phyloP scores from a whole-genome alignment of 2,797 vertebrate genomes.

The Diplodus puntazzo region DNA sequence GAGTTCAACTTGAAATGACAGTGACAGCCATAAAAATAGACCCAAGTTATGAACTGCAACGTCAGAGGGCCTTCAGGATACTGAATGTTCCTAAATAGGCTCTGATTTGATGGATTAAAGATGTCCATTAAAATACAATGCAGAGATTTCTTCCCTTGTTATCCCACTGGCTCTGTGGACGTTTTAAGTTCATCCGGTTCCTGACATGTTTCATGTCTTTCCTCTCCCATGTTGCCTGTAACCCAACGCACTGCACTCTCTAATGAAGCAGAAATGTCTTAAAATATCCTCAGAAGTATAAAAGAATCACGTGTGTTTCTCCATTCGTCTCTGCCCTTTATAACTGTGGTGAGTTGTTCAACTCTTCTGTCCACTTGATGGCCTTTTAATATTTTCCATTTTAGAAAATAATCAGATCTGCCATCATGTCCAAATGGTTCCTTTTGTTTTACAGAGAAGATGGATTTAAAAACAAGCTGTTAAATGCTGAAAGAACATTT shows the following conservation, averaged over 20 bases:
- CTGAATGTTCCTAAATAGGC: not conserved
- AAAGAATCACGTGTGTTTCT: constrained; percentile 25
- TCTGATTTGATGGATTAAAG: constrained; percentile 20
- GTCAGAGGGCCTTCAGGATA: not conserved
- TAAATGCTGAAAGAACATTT: constrained; percentile 37
- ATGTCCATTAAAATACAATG: constrained; percentile 4
- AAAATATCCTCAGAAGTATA: constrained; percentile 19
- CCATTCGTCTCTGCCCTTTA: constrained; percentile 27
- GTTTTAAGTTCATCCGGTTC: constrained; percentile 14
- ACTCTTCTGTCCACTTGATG: constrained; percentile 33
- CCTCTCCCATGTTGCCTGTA: constrained; percentile 9
- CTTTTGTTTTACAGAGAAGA: constrained; percentile 48
- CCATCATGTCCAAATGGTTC: constrained; percentile 42
- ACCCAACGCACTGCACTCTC: not conserved
- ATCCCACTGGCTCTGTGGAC: not conserved
- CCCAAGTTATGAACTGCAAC: not conserved
- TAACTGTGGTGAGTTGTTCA: constrained; percentile 33
- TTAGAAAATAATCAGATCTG: constrained; percentile 40
- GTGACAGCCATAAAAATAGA: not conserved
- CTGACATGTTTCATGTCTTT: constrained; percentile 35
- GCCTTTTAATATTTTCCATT: constrained; percentile 65
- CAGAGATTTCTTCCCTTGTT: constrained; percentile 3
- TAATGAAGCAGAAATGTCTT: constrained; percentile 34
- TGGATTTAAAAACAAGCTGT: constrained; percentile 21
- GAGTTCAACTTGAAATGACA: not conserved